Percentiles rank a stretch among this genome's conserved stretches.
Evolutionary conservation across 2,888 invertebrate species (phyloP).

Genomic region (Leptinotarsa juncta): DNA sequence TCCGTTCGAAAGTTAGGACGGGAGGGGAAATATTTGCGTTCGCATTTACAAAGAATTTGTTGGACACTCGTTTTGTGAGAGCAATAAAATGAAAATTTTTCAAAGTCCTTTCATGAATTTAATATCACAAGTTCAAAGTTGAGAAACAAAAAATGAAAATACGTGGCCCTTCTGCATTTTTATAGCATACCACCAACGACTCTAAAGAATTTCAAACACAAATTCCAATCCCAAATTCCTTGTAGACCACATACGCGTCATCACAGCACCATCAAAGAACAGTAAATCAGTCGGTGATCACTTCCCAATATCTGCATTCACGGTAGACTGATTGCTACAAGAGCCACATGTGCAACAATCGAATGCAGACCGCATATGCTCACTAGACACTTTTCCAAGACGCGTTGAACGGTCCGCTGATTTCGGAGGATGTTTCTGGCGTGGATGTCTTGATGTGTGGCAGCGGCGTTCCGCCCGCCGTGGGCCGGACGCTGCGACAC

Average conservation of each 20-base stretch:
- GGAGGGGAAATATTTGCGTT: no score
- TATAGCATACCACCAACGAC: not conserved
- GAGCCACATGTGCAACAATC: constrained; percentile 29
- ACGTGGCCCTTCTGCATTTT: no score
- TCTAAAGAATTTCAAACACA: not conserved
- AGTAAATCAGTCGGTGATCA: constrained; percentile 13
- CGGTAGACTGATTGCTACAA: constrained; percentile 28
- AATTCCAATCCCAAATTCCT: not conserved
- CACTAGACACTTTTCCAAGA: constrained; percentile 52
- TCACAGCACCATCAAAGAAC: not conserved
- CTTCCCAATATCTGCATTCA: constrained; percentile 22
- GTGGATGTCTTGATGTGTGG: constrained; percentile 52
- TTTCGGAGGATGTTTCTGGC: constrained; percentile 55
- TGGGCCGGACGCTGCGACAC: constrained; percentile 53
- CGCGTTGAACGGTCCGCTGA: constrained; percentile 51
- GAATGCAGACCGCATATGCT: constrained; percentile 7
- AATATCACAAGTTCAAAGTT: no score
- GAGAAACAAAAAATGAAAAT: no score
- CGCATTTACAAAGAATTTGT: no score
- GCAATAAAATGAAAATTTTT: no score
- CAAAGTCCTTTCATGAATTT: no score
- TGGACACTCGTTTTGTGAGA: no score
- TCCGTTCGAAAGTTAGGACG: no score
- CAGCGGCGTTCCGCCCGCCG: constrained; percentile 52
- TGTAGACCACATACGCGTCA: constrained; percentile 9